Conservation (phyloP, 2,797 vertebrate genomes). For the Limosa lapponica region DNA sequence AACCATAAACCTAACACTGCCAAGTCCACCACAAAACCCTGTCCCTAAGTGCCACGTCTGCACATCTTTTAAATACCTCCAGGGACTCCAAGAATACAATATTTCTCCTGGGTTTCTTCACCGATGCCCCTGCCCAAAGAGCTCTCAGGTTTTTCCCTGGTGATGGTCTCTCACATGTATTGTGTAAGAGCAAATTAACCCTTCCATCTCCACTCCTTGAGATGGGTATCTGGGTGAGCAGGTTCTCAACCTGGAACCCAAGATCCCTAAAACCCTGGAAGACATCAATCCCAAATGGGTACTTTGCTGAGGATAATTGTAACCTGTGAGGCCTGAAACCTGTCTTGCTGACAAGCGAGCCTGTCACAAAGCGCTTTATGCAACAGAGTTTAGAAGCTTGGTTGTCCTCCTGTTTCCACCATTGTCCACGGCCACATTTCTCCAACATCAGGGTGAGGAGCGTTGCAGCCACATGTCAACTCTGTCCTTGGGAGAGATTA, state of each 20-base stretch:
- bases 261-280: neutral
- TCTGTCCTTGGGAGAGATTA: neutral
- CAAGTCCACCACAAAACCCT: neutral
- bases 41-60: fast-evolving
- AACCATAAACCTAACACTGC: neutral
- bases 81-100: neutral
- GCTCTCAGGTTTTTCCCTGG: neutral
- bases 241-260: neutral
- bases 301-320: fast-evolving
- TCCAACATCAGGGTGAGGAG: neutral
- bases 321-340: neutral
- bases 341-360: fast-evolving
- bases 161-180: neutral
- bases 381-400: neutral
- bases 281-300: neutral
- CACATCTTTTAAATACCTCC: neutral
- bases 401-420: neutral
- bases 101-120: neutral
- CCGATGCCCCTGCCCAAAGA: neutral
- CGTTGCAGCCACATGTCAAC: neutral
- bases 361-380: neutral
- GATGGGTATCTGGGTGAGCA: neutral
- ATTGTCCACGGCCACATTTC: neutral
- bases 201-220: neutral
- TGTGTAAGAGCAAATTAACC: neutral